These are phyloP conservation scores for Meloidogyne floridensis DNA, from an alignment of 1,140 invertebrate species.

Conservation along the genomic window DNA sequence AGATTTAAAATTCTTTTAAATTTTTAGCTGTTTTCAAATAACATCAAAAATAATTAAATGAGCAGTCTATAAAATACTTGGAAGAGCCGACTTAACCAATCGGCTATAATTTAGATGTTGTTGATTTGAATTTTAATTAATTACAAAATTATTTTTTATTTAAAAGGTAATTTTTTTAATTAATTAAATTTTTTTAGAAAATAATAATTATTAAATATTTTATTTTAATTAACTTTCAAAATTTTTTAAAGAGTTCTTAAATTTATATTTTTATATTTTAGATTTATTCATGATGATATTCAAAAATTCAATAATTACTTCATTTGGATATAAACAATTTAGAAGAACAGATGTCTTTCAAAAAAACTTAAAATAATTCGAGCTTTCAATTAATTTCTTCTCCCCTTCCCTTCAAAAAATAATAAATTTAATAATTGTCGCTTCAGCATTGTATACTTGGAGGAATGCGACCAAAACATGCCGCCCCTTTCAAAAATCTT, in stretches of 20 bases:
- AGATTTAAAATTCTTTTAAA: too few species aligned
- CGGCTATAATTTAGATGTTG: not conserved
- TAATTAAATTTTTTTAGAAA: too few species aligned
- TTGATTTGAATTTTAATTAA: too few species aligned
- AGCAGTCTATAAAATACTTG: not conserved
- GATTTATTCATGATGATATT: not conserved
- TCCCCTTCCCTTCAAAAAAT: not conserved
- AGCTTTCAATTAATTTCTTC: conserved; percentile 1
- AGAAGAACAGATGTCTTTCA: not conserved
- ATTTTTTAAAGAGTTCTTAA: not conserved
- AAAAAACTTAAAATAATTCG: not conserved
- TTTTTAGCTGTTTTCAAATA: not conserved
- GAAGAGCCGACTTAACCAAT: not conserved
- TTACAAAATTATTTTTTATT: too few species aligned
- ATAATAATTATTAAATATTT: too few species aligned
- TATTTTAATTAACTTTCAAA: too few species aligned
- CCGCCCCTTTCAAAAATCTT: conserved; percentile 11
- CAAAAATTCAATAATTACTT: not conserved
- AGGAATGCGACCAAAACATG: conserved; percentile 34
- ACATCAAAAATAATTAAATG: not conserved
- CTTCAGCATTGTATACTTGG: conserved; percentile 16
- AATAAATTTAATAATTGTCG: conserved; percentile 15
- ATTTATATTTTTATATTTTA: not conserved
- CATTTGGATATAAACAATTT: not conserved
- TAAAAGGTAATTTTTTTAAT: not conserved